Evolutionary conservation across 2,113 vertebrate genomes (phyloP).

Genomic region (Carassius gibelio): DNA sequence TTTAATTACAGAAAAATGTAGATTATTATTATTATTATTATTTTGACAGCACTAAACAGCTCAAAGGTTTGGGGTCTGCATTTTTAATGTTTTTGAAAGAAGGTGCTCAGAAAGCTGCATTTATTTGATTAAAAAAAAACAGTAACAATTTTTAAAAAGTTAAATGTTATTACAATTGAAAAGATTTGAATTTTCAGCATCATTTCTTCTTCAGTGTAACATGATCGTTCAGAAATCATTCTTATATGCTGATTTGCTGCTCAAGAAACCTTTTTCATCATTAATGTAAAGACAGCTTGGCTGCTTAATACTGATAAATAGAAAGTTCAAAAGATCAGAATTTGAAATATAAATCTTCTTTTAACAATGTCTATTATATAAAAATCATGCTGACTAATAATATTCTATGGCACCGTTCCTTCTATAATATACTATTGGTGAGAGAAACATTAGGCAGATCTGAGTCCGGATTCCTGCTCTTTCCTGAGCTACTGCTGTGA

Average conservation of each 20-base stretch:
- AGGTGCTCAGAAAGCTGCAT: background rate
- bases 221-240: background rate
- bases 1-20: too few relatives aligned
- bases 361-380: background rate
- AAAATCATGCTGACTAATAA: background rate
- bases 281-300: background rate
- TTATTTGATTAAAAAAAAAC: background rate
- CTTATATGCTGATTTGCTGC: background rate
- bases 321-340: background rate
- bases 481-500: slow-evolving; percentile 34
- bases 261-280: background rate
- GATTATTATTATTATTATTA: too few relatives aligned
- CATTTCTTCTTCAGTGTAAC: background rate
- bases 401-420: background rate
- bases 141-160: background rate
- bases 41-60: too few relatives aligned
- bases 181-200: background rate
- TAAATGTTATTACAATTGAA: background rate
- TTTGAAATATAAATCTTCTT: background rate
- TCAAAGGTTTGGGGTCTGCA: too few relatives aligned
- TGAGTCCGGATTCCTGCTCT: slow-evolving; percentile 1
- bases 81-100: too few relatives aligned
- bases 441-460: background rate
- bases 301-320: background rate
- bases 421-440: slow-evolving; percentile 8